phyloP scores from a whole-genome alignment of 2,113 vertebrate genomes.

The Lepus americanus region DNA sequence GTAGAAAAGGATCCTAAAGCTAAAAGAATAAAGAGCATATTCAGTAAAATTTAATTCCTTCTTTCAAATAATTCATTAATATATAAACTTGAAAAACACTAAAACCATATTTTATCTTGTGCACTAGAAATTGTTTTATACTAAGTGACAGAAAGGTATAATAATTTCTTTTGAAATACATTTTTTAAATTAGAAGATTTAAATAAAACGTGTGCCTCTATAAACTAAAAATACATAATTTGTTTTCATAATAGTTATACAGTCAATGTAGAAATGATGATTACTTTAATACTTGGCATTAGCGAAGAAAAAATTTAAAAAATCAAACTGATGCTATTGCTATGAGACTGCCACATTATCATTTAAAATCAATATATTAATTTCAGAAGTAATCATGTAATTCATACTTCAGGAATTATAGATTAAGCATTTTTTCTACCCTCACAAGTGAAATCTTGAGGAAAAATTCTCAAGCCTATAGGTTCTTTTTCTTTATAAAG shows the following conservation, averaged over 20 bases:
- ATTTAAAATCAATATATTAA: not conserved
- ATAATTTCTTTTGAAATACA: conserved; percentile 30
- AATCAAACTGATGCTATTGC: not conserved
- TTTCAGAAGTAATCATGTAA: conserved; percentile 20
- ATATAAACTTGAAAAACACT: conserved; percentile 64
- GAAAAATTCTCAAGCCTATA: not conserved
- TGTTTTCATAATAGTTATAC: conserved; percentile 34
- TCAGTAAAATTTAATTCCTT: conserved; percentile 76
- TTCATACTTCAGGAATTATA: not conserved
- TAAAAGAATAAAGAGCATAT: conserved; percentile 86
- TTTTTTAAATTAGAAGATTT: conserved; percentile 42
- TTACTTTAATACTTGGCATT: not conserved
- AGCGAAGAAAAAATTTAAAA: conserved; percentile 52
- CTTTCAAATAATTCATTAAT: conserved; percentile 75
- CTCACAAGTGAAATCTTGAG: not conserved
- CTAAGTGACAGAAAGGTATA: conserved; percentile 25
- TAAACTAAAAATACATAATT: not conserved
- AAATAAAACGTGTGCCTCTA: conserved; percentile 18
- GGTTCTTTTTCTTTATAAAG: not conserved
- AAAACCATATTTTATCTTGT: conserved; percentile 46
- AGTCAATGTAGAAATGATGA: not conserved
- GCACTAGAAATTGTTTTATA: conserved; percentile 2
- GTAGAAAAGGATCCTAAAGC: conserved; percentile 98
- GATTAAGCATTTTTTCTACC: conserved; percentile 47
- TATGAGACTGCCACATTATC: not conserved